A percentile compares a stretch with the other conserved stretches of the same genome.
phyloP scores from a whole-genome alignment of 2,113 vertebrate genomes.

The Petrocephalus microphthalmus region DNA sequence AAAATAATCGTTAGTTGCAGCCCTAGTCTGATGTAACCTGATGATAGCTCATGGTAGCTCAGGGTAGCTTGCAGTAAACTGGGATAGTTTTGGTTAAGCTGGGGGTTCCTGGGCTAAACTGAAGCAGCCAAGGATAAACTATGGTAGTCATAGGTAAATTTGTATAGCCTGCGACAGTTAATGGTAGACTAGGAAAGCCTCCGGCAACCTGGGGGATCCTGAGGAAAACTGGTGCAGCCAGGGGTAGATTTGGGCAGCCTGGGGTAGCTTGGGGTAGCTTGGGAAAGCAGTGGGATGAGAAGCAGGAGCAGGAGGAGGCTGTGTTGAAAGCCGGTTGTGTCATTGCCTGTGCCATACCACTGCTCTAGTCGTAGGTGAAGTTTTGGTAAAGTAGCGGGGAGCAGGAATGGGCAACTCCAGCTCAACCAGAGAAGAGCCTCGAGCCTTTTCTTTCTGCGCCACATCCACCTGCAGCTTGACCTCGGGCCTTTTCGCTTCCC shows the following conservation, averaged over 20 bases:
- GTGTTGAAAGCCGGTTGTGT: background rate
- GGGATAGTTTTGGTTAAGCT: background rate
- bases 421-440: constrained; percentile 63
- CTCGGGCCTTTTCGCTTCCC: constrained; percentile 32
- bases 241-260: background rate
- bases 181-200: background rate
- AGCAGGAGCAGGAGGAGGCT: background rate
- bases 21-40: too few species aligned
- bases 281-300: background rate
- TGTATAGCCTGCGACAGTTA: background rate
- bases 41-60: background rate
- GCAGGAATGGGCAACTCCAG: constrained; percentile 62
- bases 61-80: background rate
- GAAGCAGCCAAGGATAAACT: background rate
- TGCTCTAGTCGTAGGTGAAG: constrained; percentile 60
- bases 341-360: constrained; percentile 62
- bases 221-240: background rate
- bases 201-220: background rate
- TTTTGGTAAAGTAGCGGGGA: constrained; percentile 67
- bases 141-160: background rate
- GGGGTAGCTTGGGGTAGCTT: background rate
- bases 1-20: too few species aligned
- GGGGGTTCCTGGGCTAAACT: background rate
- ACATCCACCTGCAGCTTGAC: constrained; percentile 49
- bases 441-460: constrained; percentile 58